Evolutionary conservation across 2,888 invertebrate species (phyloP), one percentile per base, ranked within the genome.

Genomic region (Trissolcus brochymenae): DNA sequence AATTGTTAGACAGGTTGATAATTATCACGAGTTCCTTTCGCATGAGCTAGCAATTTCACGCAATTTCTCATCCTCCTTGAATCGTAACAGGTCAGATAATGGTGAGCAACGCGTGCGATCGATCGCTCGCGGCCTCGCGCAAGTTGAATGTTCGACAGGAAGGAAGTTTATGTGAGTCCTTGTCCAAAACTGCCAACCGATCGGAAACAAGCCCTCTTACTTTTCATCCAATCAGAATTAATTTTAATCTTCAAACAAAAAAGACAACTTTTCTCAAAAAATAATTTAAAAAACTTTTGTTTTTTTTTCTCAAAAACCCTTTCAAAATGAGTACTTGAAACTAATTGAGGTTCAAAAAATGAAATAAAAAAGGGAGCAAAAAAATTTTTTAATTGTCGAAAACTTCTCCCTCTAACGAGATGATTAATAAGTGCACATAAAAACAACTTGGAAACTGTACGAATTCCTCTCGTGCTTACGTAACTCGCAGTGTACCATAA

Each of bases 101-200:
- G 16, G 11, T 14, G 14, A 41, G 50, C 49, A 60, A 29, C 19
- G 21, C 16, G 16, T 16, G 46, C 16, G 46, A 46, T n/a, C 16
- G 16, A 46, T 9, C 40, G 11, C 19, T 16, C 55, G 51, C 73
- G 9, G 11, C 16, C 14, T 56, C 66, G 51, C 66, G 51, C 7
- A 16, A 46, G 19, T 67, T 57, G 59, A 75, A 55, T 2, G 54
- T 40, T 49, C 55, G 54, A 16, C 64, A 65, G 75, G 75, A 70
- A 75, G 68, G 64, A 75, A 68, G 65, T 57, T 35, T 57, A 50
- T 35, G 19, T 53, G 16, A 68, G 75, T 50, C 75, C 75, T 75
- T 75, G 75, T 43, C 70, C 49, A 68, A 75, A 65, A 70, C 65
- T 70, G 55, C 46, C n/a, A 46, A 1, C 11, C 6, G 6, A 14